A percentile compares a stretch with the other conserved stretches of the same genome.
Conservation (phyloP, 1,140 invertebrate genomes). For the Copidosoma floridanum region DNA sequence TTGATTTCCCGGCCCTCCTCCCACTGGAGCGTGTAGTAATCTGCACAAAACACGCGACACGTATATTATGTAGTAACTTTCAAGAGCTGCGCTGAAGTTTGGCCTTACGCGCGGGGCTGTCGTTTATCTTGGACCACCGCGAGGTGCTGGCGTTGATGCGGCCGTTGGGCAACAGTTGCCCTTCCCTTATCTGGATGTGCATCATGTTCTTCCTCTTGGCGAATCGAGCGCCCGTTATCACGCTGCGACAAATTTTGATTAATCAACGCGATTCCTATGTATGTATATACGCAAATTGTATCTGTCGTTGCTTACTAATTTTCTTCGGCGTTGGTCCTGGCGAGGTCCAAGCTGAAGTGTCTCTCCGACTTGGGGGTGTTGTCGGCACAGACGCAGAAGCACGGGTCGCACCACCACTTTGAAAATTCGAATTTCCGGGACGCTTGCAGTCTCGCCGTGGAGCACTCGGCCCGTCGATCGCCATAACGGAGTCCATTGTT, state of each 20-base stretch:
- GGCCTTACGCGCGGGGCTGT: not conserved
- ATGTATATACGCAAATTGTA: no score
- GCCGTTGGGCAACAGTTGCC: not conserved
- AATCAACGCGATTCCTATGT: no score
- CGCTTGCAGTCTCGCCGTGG: not conserved
- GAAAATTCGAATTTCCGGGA: not conserved
- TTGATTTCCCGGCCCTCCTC: not conserved
- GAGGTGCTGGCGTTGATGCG: not conserved
- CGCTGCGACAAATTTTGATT: not conserved
- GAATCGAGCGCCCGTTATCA: not conserved
- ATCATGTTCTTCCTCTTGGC: not conserved
- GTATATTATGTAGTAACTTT: not conserved
- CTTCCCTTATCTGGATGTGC: not conserved
- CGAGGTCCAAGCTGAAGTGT: not conserved
- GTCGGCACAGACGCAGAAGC: not conserved
- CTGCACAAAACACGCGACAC: not conserved
- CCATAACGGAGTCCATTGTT: not conserved
- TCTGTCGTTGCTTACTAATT: not conserved
- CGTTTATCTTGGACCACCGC: not conserved
- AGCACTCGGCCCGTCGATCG: not conserved
- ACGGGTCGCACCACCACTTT: not conserved
- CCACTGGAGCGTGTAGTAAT: not conserved
- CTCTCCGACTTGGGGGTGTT: not conserved
- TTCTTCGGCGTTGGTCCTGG: not conserved
- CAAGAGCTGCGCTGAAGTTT: not conserved